These are phyloP conservation scores for Gallinago solitaria DNA, from an alignment of 2,797 vertebrate genomes.

Conservation along the genomic window DNA sequence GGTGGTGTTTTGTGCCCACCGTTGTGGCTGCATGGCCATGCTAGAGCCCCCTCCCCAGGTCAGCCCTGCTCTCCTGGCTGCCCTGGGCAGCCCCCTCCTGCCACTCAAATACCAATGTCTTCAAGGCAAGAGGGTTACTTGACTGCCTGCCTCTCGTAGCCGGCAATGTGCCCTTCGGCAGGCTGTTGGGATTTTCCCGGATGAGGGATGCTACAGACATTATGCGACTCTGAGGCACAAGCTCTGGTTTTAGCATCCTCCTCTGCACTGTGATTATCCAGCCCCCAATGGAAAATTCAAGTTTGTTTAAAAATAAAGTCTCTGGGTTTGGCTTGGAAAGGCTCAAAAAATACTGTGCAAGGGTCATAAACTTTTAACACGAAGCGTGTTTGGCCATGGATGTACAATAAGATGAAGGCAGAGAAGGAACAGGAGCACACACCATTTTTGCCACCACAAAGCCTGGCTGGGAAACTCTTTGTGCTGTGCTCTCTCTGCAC, in stretches of 20 bases:
- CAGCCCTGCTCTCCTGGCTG: neutral
- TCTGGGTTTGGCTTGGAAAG: neutral
- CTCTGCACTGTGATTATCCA: conserved; percentile 31
- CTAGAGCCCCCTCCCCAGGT: neutral
- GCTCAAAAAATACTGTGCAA: neutral
- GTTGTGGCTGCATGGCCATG: accelerated
- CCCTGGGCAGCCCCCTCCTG: neutral
- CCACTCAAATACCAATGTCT: neutral
- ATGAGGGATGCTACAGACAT: neutral
- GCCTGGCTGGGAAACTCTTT: neutral
- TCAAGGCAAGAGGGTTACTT: neutral
- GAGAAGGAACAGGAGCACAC: neutral
- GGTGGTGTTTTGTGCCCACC: accelerated
- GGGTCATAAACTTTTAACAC: conserved; percentile 3
- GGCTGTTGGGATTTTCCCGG: neutral
- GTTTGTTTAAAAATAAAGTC: conserved; percentile 15
- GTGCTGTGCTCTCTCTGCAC: accelerated
- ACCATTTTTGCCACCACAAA: neutral
- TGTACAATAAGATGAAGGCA: neutral
- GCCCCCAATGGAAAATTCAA: conserved; percentile 22
- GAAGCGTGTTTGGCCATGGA: neutral
- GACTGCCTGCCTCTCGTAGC: accelerated
- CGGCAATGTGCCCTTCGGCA: neutral
- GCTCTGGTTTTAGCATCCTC: conserved; percentile 24
- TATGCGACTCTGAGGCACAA: neutral